Base-by-base conservation (phyloP, 2,888 invertebrate genomes). In the Dasysyrphus albostriatus region DNA sequence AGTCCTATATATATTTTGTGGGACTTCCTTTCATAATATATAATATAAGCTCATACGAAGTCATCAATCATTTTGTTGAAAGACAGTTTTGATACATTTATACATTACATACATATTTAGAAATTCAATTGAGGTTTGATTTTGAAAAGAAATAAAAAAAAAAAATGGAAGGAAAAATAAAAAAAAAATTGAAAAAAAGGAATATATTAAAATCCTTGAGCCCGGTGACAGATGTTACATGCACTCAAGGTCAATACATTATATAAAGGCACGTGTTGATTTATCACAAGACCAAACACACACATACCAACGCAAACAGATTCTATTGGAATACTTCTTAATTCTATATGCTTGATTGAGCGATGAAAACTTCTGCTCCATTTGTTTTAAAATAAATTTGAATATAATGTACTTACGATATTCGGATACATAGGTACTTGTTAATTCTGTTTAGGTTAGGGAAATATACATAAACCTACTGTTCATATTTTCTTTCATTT, bases 111-210 rank as follows among this genome's bases (percentile, higher is more conserved):
- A 58, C 58, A 16, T 58, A 34, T 56, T 24, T 54, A 58, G 9
- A 58, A 58, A 58, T 58, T 58, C 58, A 58, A 58, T 58, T 58
- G 58, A 58, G 58, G 34, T 58, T 58, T 58, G 58, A 58, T 58
- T 58, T 58, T 58, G 10, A 58, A 58, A 58, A 58, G 56, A 56
- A 56, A 56, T 34, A 34, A 10, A 5, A 6, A 34, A 34, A 1
- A 10, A 58, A 58, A 16, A 16, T 2, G 8, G 9, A 56, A 16
- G 10, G 5, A 9, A 58, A 56, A n/a, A n/a, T n/a, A n/a, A n/a
- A n/a, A n/a, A n/a, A n/a, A n/a, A n/a, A n/a, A n/a, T n/a, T n/a
- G n/a, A n/a, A 34, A 32, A 32, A n/a, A 1, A 16, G 16, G 58
- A 58, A 58, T 58, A 58, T 58, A 58, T 58, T 58, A 58, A 58